Evolutionary conservation across 1,140 invertebrate species (phyloP).

Genomic region (Pseudachorutes palmiensis): DNA sequence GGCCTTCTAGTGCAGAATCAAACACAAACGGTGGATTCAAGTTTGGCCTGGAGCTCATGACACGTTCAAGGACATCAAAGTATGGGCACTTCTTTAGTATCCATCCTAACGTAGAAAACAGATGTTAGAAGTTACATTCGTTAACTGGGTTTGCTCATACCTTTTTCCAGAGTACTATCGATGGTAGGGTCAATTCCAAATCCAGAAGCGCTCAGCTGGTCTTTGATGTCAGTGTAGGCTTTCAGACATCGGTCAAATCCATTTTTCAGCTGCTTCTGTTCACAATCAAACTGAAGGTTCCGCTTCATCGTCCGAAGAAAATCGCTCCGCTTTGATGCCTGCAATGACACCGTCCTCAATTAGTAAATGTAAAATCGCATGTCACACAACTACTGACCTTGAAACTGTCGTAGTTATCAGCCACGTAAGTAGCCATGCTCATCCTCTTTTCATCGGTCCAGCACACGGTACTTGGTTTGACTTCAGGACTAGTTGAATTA

Average conservation of each 20-base stretch:
- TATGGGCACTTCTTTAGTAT: neutral
- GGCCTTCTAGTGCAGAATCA: neutral
- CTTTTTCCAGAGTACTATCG: neutral
- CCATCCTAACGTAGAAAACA: neutral
- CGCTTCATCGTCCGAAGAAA: neutral
- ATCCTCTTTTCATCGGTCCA: too few relatives aligned
- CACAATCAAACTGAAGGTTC: neutral
- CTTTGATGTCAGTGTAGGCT: constrained; percentile 10
- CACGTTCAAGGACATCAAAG: neutral
- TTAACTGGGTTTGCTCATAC: neutral
- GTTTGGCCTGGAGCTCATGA: neutral
- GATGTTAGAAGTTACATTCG: neutral
- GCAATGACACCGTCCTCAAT: too few relatives aligned
- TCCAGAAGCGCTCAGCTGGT: constrained; percentile 17
- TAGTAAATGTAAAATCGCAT: too few relatives aligned
- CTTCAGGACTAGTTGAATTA: too few relatives aligned
- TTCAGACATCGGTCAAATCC: constrained; percentile 13
- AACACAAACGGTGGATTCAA: neutral
- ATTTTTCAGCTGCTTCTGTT: constrained; percentile 20
- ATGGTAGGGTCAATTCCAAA: constrained; percentile 20
- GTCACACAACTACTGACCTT: too few relatives aligned
- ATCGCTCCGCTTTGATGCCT: too few relatives aligned
- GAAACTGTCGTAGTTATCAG: too few relatives aligned
- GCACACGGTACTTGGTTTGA: too few relatives aligned
- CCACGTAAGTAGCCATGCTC: too few relatives aligned